Base-by-base conservation (phyloP, 2,797 vertebrate species). In the Semaprochilodus insignis region DNA sequence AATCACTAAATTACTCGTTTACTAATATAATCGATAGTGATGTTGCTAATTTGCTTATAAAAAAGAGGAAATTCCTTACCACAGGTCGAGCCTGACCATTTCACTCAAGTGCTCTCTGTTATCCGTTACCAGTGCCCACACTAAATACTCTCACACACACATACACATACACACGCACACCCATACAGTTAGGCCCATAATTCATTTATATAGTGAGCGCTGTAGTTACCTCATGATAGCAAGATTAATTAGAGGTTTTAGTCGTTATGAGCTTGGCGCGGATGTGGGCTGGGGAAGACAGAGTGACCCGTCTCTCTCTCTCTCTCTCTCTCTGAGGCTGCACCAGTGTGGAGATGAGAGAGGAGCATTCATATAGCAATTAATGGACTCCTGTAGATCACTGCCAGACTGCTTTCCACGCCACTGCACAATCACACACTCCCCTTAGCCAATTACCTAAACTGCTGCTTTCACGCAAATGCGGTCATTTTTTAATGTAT, bases 321-420 rank as follows among this genome's bases (percentile, higher is more conserved):
- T 23, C 17, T 65, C 19, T 40, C 67, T 54, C 81, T 74, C 72
- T 82, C 6, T 89, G 91, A 93, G 91, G 91, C 92, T 93, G 94
- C 92, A 94, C 93, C 92, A 93, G 89, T 87, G 91, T 81, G 83
- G 88, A 90, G 91, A 91, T 90, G 91, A 90, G 90, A 90, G 91
- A 92, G 92, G 89, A 93, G 90, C 92, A 92, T 93, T 94, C 94
- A 93, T 94, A 93, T 93, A 93, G 93, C 93, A 93, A 94, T 95
- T 94, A 95, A 94, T 94, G 93, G 92, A 92, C 90, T 87, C 87
- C 93, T 93, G 93, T 94, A 94, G 92, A 94, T 95, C 93, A 94
- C 91, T 94, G 94, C 94, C 94, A 94, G 91, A 92, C 82, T 81
- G 81, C 81, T 88, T 88, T 88, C 83, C 85, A 87, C 54, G 63